phyloP scores from a whole-genome alignment of 2,113 vertebrate genomes.

The Ophthalmolycus amberensis region DNA sequence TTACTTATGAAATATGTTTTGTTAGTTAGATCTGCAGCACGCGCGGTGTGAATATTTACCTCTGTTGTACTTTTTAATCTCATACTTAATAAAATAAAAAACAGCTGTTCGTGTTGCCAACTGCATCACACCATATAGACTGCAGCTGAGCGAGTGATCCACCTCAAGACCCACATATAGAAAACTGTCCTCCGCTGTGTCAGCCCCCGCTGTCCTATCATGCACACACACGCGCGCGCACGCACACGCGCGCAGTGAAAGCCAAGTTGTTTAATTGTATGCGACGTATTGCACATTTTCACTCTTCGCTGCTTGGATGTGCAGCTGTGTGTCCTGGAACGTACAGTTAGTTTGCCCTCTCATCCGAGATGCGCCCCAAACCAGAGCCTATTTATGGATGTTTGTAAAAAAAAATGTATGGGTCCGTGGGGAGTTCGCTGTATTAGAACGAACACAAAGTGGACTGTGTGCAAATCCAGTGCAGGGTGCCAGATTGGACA shows the following conservation, averaged over 20 bases:
- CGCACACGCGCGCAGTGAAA: slow-evolving; percentile 14
- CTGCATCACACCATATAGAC: slow-evolving; percentile 2
- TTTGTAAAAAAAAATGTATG: slow-evolving; percentile 35
- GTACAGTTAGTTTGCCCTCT: slow-evolving; percentile 50
- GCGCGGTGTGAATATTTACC: background rate
- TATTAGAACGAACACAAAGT: slow-evolving; percentile 11
- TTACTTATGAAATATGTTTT: slow-evolving; percentile 80
- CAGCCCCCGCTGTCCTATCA: background rate
- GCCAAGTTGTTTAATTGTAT: slow-evolving; percentile 46
- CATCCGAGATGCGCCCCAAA: slow-evolving; percentile 57
- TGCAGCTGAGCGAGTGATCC: slow-evolving; percentile 21
- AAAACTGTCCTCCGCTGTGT: background rate
- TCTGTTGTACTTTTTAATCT: background rate
- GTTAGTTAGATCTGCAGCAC: slow-evolving; percentile 68
- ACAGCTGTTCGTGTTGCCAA: background rate
- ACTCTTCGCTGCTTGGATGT: slow-evolving; percentile 56
- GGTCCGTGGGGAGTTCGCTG: slow-evolving; percentile 34
- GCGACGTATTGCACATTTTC: slow-evolving; percentile 65
- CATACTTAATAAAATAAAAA: background rate
- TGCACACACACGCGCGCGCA: background rate
- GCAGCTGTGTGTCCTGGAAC: slow-evolving; percentile 71
- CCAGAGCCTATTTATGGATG: slow-evolving; percentile 55
- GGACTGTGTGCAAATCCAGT: background rate
- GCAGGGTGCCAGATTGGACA: slow-evolving; percentile 7
- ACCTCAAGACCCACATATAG: slow-evolving; percentile 17